Percentiles rank a stretch among this genome's conserved stretches.
Evolutionary conservation across 1,140 invertebrate genomes (phyloP).

Genomic region (Ceratoteleas bidentatus): DNA sequence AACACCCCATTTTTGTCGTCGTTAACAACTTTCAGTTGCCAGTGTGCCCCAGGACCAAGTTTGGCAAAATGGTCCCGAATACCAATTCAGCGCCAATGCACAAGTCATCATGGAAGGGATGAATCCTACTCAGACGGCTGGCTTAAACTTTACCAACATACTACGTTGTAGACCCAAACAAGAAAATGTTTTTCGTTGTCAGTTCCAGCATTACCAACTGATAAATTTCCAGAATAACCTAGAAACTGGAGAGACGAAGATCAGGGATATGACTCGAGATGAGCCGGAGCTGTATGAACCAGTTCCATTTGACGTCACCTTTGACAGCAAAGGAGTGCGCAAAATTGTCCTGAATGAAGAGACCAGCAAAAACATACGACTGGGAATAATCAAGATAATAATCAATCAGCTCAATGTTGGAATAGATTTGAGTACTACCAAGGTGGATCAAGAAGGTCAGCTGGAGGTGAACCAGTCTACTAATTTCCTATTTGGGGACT

Average conservation of each 20-base stretch:
- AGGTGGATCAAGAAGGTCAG: not conserved
- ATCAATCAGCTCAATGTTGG: slow-evolving; percentile 4
- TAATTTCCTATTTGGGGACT: slow-evolving; percentile 21
- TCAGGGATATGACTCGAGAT: not conserved
- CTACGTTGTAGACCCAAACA: slow-evolving; percentile 5
- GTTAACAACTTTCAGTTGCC: slow-evolving; percentile 2
- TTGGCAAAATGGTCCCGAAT: slow-evolving; percentile 19
- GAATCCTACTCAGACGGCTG: not conserved
- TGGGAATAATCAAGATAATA: not conserved
- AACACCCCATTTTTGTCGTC: not conserved
- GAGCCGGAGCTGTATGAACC: not conserved
- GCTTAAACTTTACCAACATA: not conserved
- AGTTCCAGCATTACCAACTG: not conserved
- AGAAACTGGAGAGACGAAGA: slow-evolving; percentile 1
- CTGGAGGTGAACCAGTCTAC: not conserved
- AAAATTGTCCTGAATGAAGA: not conserved
- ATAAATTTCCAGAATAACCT: not conserved
- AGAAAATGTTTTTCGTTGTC: not conserved
- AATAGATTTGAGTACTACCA: not conserved
- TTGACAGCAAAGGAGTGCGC: slow-evolving; percentile 3
- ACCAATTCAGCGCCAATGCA: not conserved
- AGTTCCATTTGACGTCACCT: slow-evolving; percentile 11
- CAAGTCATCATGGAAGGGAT: not conserved
- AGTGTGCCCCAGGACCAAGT: not conserved
- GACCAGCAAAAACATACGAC: not conserved